phyloP scores from a whole-genome alignment of 2,797 vertebrate genomes.

The Rousettus madagascariensis region DNA sequence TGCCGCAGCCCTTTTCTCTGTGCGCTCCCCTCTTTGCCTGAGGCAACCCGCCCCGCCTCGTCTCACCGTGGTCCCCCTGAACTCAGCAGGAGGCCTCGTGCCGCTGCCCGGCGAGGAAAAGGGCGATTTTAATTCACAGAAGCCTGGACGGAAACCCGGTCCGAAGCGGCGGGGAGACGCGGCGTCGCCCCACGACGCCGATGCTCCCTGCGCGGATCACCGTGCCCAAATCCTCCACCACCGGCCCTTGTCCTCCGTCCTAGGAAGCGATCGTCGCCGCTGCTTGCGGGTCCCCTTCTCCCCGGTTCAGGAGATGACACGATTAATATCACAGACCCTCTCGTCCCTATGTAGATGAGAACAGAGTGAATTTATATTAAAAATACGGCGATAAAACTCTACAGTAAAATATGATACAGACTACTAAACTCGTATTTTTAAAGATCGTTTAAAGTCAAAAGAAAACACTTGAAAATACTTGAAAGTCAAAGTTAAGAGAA shows the following conservation, averaged over 20 bases:
- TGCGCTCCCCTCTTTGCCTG: no score
- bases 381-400: background rate
- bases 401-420: background rate
- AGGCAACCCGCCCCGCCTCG: background rate
- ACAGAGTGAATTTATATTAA: background rate
- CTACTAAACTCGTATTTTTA: background rate
- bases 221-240: no score
- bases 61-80: background rate
- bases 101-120: background rate
- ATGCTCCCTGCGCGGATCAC: background rate
- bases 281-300: background rate
- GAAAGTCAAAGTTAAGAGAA: background rate
- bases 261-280: background rate
- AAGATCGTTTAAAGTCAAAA: background rate
- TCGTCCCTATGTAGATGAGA: background rate
- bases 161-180: background rate
- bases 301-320: background rate
- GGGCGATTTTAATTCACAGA: background rate
- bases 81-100: background rate
- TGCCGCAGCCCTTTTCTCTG: background rate
- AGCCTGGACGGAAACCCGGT: background rate
- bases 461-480: background rate
- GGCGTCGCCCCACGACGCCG: no score
- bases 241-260: background rate
- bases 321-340: rapidly evolving